These are phyloP conservation scores for Calameuta idolon DNA, from an alignment of 2,888 invertebrate species.

Conservation along the genomic window DNA sequence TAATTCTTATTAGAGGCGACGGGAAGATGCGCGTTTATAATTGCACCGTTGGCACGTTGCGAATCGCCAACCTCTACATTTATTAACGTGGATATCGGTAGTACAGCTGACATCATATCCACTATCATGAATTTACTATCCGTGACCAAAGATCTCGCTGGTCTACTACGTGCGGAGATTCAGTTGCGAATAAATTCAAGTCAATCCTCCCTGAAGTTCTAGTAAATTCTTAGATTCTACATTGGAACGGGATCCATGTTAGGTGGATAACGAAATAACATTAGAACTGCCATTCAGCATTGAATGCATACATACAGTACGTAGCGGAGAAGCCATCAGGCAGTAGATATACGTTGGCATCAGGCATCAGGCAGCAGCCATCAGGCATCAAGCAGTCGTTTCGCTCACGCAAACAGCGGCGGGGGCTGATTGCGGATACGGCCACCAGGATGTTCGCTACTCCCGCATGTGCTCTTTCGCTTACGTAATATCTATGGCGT, in stretches of 20 bases:
- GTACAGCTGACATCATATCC: background rate
- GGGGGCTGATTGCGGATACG: conserved; percentile 25
- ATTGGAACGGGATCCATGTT: background rate
- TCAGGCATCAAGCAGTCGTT: background rate
- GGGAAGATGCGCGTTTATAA: background rate
- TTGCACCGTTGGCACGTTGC: background rate
- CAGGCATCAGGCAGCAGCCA: background rate
- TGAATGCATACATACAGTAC: background rate
- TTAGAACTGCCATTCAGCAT: background rate
- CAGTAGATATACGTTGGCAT: background rate
- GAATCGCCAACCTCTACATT: background rate
- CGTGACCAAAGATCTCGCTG: background rate
- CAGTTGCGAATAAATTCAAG: background rate
- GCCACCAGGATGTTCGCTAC: conserved; percentile 31
- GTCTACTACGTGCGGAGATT: background rate
- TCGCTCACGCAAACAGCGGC: conserved; percentile 21
- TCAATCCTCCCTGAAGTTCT: background rate
- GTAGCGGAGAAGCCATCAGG: background rate
- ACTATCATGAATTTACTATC: background rate
- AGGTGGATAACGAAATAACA: background rate
- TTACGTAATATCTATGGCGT: conserved; percentile 33
- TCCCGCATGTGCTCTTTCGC: conserved; percentile 24
- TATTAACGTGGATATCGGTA: background rate
- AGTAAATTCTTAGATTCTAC: background rate
- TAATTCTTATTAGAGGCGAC: conserved; percentile 24